phyloP scores from a whole-genome alignment of 2,797 vertebrate species.

The Allobates femoralis region DNA sequence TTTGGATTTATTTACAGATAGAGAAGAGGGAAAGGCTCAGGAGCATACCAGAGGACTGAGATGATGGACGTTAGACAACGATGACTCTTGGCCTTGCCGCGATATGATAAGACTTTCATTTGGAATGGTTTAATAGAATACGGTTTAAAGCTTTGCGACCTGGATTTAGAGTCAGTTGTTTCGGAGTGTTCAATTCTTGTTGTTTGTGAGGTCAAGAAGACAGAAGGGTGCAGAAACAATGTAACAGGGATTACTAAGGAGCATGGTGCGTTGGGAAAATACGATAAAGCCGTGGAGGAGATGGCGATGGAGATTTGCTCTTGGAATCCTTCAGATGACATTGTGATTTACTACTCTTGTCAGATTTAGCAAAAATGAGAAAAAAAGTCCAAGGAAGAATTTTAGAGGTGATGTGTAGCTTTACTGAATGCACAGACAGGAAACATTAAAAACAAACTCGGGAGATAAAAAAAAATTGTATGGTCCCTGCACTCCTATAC shows the following conservation, averaged over 20 bases:
- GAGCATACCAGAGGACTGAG: neutral
- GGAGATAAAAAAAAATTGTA: too few relatives aligned
- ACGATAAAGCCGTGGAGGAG: neutral
- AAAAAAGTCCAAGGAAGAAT: neutral
- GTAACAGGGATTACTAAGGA: neutral
- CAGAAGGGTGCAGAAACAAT: neutral
- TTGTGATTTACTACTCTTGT: neutral
- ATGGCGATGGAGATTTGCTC: neutral
- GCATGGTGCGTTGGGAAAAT: too few relatives aligned
- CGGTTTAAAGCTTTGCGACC: neutral
- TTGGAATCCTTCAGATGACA: slow-evolving; percentile 15
- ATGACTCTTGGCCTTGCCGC: neutral
- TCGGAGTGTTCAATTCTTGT: neutral
- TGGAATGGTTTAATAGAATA: slow-evolving; percentile 20
- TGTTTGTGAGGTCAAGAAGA: neutral
- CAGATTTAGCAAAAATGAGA: neutral
- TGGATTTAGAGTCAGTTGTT: neutral
- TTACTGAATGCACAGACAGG: neutral
- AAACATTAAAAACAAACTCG: too few relatives aligned
- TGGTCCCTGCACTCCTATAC: too few relatives aligned
- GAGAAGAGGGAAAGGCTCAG: neutral
- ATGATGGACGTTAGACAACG: neutral
- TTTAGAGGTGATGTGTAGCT: neutral
- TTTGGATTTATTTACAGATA: slow-evolving; percentile 13
- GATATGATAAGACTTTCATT: neutral